Conservation (phyloP, 2,888 invertebrate species). For the Unio pictorum region DNA sequence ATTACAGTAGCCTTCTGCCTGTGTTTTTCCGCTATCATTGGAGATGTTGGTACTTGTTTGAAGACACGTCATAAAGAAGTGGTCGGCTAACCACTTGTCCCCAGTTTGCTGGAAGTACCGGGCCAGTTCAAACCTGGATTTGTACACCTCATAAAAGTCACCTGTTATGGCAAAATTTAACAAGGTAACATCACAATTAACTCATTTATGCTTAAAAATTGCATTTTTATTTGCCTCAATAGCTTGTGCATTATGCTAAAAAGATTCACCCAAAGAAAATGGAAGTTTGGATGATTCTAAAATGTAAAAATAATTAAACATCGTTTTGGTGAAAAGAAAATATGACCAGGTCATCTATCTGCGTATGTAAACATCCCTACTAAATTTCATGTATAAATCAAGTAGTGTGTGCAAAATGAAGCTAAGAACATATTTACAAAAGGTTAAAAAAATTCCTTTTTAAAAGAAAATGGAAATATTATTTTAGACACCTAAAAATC, state of each 20-base stretch:
- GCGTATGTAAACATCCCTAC: too few relatives aligned
- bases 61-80: conserved; percentile 67
- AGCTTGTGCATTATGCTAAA: not conserved
- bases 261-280: not conserved
- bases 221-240: not conserved
- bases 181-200: not conserved
- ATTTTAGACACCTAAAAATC: too few relatives aligned
- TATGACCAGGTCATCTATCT: too few relatives aligned
- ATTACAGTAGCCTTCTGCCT: conserved; percentile 68
- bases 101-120: conserved; percentile 61
- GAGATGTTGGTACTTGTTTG: conserved; percentile 48
- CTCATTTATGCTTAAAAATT: not conserved
- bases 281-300: not conserved
- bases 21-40: conserved; percentile 60
- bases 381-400: too few relatives aligned
- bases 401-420: too few relatives aligned
- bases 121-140: conserved; percentile 63
- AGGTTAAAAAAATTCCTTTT: too few relatives aligned
- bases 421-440: too few relatives aligned
- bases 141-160: conserved; percentile 61
- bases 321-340: too few relatives aligned
- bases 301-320: not conserved
- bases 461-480: too few relatives aligned
- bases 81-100: conserved; percentile 70
- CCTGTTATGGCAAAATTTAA: conserved; percentile 42